Base-by-base conservation (phyloP, 2,888 invertebrate species). In the Emmelina monodactyla region DNA sequence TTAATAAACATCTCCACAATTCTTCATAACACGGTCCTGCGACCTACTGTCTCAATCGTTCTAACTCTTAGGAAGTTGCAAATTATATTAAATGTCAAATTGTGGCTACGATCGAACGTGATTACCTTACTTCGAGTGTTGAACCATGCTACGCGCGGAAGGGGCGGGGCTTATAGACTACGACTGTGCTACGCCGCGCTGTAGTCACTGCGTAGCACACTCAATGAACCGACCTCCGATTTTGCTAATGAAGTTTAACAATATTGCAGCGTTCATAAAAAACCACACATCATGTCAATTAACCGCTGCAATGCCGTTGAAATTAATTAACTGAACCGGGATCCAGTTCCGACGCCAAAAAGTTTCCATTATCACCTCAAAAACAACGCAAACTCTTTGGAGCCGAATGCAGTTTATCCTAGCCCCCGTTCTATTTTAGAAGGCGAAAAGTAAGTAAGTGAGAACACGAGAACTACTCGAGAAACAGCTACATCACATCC, bases 31-130 rank as follows among this genome's bases (percentile, higher is more conserved):
- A 76, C 71, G 75, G 76, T 75, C 76, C 64, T 69, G 69, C 58
- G 73, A 78, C 78, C 76, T 75, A 75, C 76, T 73, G 73, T 68
- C 73, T 71, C 76, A 71, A 75, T 76, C 76, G 64, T 68, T 69
- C 75, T 76, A 75, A 75, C 66, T 73, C 67, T 75, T 75, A 76
- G 76, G 78, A 78, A 78, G 76, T 70, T 70, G 79, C 78, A 79
- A 79, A 79, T 76, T 57, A 79, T 72, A 76, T 62, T 70, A 62
- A 73, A 75, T 63, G 66, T 76, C 58, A 69, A 73, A 73, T 69
- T 67, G 70, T 67, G 75, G 72, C 78, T 78, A 78, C 73, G 60
- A 66, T 71, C 62, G 67, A 78, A 76, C 69, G 64, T 64, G 69
- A 71, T 72, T 73, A 76, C 62, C 63, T 76, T 75, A 76, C 50